phyloP scores from a whole-genome alignment of 2,888 invertebrate species.

The Coronaproctus castanopsis region DNA sequence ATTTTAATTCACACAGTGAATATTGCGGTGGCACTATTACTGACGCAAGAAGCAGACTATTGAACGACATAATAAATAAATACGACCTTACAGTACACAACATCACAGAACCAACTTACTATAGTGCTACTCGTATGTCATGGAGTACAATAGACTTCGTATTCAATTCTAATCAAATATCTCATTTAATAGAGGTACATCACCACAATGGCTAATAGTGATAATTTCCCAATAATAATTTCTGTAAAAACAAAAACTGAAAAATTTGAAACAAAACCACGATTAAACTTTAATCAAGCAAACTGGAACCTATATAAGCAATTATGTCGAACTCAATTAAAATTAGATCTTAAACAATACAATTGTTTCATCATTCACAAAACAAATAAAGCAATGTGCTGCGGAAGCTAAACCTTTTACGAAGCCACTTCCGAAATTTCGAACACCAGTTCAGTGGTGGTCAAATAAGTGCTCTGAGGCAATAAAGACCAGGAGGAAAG shows the following conservation, averaged over 20 bases:
- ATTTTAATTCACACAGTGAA: not conserved
- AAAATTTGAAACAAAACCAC: not conserved
- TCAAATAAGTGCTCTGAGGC: not conserved
- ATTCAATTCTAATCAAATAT: not conserved
- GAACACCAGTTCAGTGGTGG: not conserved
- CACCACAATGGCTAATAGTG: not conserved
- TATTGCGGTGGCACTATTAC: not conserved
- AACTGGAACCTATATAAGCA: not conserved
- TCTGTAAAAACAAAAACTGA: not conserved
- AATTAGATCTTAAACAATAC: not conserved
- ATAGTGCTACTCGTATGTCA: not conserved
- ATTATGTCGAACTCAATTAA: not conserved
- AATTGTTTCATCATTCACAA: not conserved
- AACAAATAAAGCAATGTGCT: not conserved
- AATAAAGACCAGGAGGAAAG: not conserved
- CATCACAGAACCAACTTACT: not conserved
- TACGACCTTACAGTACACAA: not conserved
- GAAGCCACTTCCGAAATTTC: not conserved
- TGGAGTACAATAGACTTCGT: not conserved
- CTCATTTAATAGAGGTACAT: not conserved
- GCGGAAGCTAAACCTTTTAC: not conserved
- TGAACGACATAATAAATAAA: not conserved
- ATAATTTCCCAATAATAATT: not conserved
- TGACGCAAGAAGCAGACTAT: not conserved
- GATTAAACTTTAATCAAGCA: not conserved